These are phyloP conservation scores for Protodeltote pygarga DNA, from an alignment of 2,888 invertebrate species.

Conservation along the genomic window DNA sequence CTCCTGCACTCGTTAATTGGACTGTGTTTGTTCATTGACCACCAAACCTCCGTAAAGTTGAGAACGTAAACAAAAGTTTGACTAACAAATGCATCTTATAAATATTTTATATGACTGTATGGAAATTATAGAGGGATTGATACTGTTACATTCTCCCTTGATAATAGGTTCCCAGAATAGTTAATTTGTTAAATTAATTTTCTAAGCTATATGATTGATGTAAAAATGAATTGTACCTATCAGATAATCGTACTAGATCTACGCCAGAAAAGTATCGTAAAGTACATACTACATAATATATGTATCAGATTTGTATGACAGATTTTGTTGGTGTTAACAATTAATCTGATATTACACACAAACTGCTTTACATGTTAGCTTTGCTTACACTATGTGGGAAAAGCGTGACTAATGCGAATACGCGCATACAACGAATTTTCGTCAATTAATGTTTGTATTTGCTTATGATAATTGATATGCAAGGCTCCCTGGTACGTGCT, in stretches of 20 bases:
- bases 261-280: too few species aligned
- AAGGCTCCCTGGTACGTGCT: slow-evolving; percentile 53
- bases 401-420: slow-evolving; percentile 30
- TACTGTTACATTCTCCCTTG: too few species aligned
- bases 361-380: neutral
- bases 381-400: slow-evolving; percentile 11
- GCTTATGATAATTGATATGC: slow-evolving; percentile 60
- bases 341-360: slow-evolving; percentile 29
- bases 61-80: slow-evolving; percentile 7
- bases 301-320: too few species aligned
- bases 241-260: too few species aligned
- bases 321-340: slow-evolving; percentile 2
- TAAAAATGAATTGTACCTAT: too few species aligned
- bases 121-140: too few species aligned
- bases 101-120: too few species aligned
- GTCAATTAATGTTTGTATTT: slow-evolving; percentile 56
- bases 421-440: slow-evolving; percentile 39
- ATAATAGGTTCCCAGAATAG: too few species aligned
- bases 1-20: slow-evolving; percentile 46
- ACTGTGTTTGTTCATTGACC: slow-evolving; percentile 51
- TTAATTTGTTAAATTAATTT: too few species aligned
- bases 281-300: too few species aligned
- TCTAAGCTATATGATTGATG: too few species aligned
- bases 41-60: slow-evolving; percentile 9
- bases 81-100: neutral